These are phyloP conservation scores for Corythornis vintsioides DNA, from an alignment of 2,113 vertebrate species.

Conservation along the genomic window DNA sequence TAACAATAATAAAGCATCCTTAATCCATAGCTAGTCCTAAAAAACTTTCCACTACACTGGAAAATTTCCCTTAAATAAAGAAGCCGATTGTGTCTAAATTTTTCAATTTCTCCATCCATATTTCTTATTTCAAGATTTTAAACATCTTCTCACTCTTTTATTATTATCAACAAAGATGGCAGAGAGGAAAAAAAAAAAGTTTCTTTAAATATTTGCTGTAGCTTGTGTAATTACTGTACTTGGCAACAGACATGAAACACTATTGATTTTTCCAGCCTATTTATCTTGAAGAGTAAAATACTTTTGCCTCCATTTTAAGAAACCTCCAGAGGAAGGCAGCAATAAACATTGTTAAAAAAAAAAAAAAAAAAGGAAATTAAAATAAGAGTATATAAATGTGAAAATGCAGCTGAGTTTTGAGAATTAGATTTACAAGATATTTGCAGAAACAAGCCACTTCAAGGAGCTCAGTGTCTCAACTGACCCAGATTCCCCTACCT, in stretches of 20 bases:
- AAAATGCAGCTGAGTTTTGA: neutral
- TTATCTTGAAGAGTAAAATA: constrained; percentile 42
- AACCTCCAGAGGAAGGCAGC: neutral
- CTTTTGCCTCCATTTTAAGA: neutral
- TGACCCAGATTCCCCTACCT: neutral
- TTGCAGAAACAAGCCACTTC: neutral
- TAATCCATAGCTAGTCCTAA: neutral
- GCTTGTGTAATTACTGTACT: constrained; percentile 26
- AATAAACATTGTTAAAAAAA: neutral
- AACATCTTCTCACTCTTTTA: neutral
- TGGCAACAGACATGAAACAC: neutral
- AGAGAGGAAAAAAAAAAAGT: neutral
- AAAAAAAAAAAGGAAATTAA: neutral
- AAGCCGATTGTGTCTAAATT: neutral
- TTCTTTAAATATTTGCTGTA: constrained; percentile 49
- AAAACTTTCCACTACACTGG: neutral
- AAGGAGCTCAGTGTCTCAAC: neutral
- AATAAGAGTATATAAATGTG: neutral
- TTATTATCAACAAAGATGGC: neutral
- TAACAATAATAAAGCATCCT: neutral
- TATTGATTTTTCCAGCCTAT: constrained; percentile 32
- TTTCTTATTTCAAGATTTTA: constrained; percentile 41
- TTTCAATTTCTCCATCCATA: neutral
- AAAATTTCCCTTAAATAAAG: neutral
- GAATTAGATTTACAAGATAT: neutral